phyloP scores from a whole-genome alignment of 2,888 invertebrate species.

The Geotrupes spiniger region DNA sequence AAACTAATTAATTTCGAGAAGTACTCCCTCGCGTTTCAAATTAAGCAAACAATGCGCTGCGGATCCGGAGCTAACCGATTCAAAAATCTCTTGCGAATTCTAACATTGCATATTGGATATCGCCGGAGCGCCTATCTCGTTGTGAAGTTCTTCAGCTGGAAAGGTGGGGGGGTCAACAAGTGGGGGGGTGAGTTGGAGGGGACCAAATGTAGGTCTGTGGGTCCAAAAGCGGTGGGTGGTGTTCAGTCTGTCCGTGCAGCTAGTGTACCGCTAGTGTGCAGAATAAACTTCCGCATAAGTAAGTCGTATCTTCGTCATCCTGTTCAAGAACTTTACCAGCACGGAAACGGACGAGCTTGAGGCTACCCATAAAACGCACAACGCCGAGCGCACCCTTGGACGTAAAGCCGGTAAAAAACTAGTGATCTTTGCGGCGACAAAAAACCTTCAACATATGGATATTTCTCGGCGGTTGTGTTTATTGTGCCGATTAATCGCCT shows the following conservation, averaged over 20 bases:
- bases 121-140: slow-evolving; percentile 17
- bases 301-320: slow-evolving; percentile 34
- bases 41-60: too few relatives aligned
- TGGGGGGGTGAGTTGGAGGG: slow-evolving; percentile 39
- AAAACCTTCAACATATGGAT: not conserved
- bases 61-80: too few relatives aligned
- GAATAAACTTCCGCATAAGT: slow-evolving; percentile 41
- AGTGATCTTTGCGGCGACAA: not conserved
- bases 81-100: too few relatives aligned
- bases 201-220: slow-evolving; percentile 48
- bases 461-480: not conserved
- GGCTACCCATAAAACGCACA: not conserved
- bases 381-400: not conserved
- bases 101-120: not conserved
- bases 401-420: not conserved
- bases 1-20: too few relatives aligned
- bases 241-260: slow-evolving; percentile 45
- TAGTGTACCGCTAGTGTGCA: slow-evolving; percentile 42
- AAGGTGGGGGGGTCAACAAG: slow-evolving; percentile 23
- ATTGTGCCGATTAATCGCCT: not conserved
- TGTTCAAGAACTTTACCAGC: slow-evolving; percentile 26
- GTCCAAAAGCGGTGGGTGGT: slow-evolving; percentile 47
- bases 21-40: too few relatives aligned
- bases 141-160: slow-evolving; percentile 6
- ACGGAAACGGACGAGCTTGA: slow-evolving; percentile 19